Percentiles rank a stretch among this genome's conserved stretches.
Conservation (phyloP, 2,888 invertebrate species). For the Lomographa bimaculata region DNA sequence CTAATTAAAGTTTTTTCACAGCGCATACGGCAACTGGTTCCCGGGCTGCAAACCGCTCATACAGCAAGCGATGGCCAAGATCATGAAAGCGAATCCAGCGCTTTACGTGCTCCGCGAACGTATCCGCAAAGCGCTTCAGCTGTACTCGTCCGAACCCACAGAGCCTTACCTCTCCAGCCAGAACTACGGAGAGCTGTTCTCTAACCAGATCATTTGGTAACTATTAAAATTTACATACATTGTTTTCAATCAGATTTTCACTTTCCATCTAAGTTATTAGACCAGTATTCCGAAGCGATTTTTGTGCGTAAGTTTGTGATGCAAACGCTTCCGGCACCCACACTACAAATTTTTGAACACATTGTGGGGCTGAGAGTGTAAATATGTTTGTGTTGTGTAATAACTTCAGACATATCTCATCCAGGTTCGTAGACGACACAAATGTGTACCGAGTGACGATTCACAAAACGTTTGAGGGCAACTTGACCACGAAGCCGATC, state of each 20-base stretch:
- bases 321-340: too few species aligned
- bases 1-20: conserved; percentile 49
- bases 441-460: conserved; percentile 99
- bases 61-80: conserved; percentile 99
- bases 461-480: conserved; percentile 99
- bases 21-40: conserved; percentile 99
- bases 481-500: conserved; percentile 99
- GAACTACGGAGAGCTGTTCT: conserved; percentile 99
- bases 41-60: conserved; percentile 99
- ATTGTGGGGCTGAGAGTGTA: too few species aligned
- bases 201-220: conserved; percentile 99
- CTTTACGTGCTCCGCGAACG: conserved; percentile 98
- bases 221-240: too few species aligned
- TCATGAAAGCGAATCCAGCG: conserved; percentile 99
- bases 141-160: conserved; percentile 99
- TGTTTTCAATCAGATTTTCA: too few species aligned
- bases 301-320: too few species aligned
- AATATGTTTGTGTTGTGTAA: too few species aligned
- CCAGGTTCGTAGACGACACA: conserved; percentile 98
- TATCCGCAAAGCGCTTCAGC: conserved; percentile 98
- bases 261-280: too few species aligned
- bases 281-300: too few species aligned
- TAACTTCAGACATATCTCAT: too few species aligned
- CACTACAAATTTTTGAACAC: too few species aligned
- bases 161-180: conserved; percentile 99